A percentile compares a stretch with the other conserved stretches of the same genome.
phyloP scores from a whole-genome alignment of 2,888 invertebrate genomes.

The Caenorhabditis panamensis region DNA sequence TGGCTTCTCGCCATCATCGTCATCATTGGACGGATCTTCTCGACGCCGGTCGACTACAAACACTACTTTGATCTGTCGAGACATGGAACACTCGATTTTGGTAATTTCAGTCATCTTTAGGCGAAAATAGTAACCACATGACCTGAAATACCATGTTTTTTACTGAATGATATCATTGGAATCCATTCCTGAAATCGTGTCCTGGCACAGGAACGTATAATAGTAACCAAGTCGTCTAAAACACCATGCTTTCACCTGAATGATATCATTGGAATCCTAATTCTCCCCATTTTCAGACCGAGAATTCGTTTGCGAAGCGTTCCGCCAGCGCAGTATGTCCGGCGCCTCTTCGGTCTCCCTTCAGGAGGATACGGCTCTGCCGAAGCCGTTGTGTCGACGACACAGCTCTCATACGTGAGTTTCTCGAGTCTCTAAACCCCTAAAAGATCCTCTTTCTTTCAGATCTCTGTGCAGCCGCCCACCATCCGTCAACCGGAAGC shows the following conservation, averaged over 20 bases:
- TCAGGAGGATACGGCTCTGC: slow-evolving; percentile 64
- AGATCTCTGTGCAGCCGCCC: slow-evolving; percentile 66
- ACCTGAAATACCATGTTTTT: background rate
- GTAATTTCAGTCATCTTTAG: no score
- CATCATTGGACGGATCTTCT: slow-evolving; percentile 72
- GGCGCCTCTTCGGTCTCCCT: slow-evolving; percentile 63
- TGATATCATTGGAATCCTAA: background rate
- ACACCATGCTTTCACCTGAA: no score
- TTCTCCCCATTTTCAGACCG: slow-evolving; percentile 38
- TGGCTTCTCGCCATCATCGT: slow-evolving; percentile 77
- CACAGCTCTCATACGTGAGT: slow-evolving; percentile 67
- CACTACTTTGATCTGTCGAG: slow-evolving; percentile 61
- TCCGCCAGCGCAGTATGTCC: slow-evolving; percentile 66
- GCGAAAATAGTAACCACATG: no score
- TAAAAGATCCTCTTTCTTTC: slow-evolving; percentile 5
- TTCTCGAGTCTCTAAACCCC: background rate
- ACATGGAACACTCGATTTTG: slow-evolving; percentile 53
- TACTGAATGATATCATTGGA: background rate
- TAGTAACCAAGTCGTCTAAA: no score
- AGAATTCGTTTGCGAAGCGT: slow-evolving; percentile 35
- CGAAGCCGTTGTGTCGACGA: slow-evolving; percentile 77
- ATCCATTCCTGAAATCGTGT: no score
- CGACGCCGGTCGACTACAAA: slow-evolving; percentile 69
- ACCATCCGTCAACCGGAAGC: slow-evolving; percentile 67
- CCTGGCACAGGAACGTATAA: no score